Percentiles rank a stretch among this genome's conserved stretches.
Evolutionary conservation across 2,797 vertebrate species (phyloP).

Genomic region (Rhincodon typus): DNA sequence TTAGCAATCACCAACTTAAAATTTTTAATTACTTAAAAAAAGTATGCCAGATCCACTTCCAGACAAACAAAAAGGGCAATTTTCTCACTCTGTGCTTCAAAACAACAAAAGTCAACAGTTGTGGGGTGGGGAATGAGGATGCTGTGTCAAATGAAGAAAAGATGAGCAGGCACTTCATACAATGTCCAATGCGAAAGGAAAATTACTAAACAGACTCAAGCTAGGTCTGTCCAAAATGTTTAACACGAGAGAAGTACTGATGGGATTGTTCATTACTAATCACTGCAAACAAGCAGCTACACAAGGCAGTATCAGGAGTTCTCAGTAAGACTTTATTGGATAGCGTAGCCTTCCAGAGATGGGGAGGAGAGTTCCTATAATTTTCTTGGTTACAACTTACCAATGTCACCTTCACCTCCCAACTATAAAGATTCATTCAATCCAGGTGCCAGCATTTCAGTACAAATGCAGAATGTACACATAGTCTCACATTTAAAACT

Average conservation of each 20-base stretch:
- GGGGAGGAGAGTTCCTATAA: neutral
- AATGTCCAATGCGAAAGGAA: neutral
- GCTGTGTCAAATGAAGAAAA: neutral
- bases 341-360: neutral
- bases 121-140: too few species aligned
- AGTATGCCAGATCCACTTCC: neutral
- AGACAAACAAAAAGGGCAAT: neutral
- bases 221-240: neutral
- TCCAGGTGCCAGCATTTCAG: neutral
- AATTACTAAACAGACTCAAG: neutral
- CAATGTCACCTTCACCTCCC: neutral
- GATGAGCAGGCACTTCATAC: slow-evolving; percentile 11
- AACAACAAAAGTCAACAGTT: neutral
- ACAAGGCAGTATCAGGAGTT: neutral
- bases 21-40: neutral
- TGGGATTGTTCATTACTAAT: neutral
- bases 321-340: neutral
- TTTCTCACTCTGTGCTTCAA: neutral
- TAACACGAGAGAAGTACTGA: neutral
- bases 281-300: neutral
- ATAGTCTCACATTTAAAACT: neutral
- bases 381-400: neutral
- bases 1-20: neutral
- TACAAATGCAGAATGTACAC: neutral
- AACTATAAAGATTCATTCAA: neutral